Percentiles rank a stretch among this genome's conserved stretches.
These are phyloP conservation scores for Hetaerina americana DNA, from an alignment of 1,140 invertebrate genomes.

Conservation along the genomic window DNA sequence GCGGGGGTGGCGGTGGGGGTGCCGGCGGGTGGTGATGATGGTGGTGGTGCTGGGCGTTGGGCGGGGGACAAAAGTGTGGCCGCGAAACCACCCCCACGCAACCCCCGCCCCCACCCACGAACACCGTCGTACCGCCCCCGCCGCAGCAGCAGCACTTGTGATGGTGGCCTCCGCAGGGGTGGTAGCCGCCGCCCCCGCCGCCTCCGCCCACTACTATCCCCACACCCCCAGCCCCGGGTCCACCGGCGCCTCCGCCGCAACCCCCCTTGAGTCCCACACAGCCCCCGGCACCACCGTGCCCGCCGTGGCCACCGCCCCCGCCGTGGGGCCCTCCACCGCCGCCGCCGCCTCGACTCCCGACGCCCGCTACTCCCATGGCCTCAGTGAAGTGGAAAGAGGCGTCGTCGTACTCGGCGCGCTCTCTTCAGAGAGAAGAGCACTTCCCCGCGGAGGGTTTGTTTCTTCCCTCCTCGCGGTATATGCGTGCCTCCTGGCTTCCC, in stretches of 20 bases:
- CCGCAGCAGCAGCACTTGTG: neutral
- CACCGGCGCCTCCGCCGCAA: neutral
- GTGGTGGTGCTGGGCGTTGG: neutral
- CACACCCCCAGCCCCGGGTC: neutral
- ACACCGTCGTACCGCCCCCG: neutral
- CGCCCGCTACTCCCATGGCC: neutral
- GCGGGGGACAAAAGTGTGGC: neutral
- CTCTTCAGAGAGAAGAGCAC: too few species aligned
- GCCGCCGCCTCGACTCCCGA: neutral
- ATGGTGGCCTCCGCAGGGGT: neutral
- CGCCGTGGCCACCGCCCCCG: neutral
- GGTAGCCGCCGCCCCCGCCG: neutral
- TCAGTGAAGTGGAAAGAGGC: too few species aligned
- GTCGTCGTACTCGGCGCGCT: too few species aligned
- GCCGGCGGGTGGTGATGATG: neutral
- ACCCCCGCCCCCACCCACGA: neutral
- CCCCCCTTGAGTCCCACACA: neutral
- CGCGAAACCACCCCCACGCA: neutral
- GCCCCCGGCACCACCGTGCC: neutral
- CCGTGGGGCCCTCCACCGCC: neutral
- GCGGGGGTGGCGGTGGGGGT: neutral
- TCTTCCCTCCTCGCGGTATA: too few species aligned
- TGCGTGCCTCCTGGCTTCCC: too few species aligned
- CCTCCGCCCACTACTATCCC: neutral
- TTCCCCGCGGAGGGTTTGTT: too few species aligned